Evolutionary conservation across 1,140 invertebrate species (phyloP).

Genomic region (Solenopsis invicta): DNA sequence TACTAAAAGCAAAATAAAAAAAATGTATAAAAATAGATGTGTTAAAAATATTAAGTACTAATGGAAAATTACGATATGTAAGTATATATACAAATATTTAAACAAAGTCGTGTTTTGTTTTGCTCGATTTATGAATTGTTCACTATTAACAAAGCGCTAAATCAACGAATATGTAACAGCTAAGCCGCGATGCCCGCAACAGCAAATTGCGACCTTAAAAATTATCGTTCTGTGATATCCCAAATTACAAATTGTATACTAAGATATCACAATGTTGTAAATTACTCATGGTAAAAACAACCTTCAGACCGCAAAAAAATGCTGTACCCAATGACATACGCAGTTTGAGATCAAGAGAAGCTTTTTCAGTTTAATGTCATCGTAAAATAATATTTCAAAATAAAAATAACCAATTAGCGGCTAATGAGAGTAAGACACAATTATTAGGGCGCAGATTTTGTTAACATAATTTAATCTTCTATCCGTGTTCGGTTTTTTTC

Average conservation of each 20-base stretch:
- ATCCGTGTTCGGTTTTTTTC: too few species aligned
- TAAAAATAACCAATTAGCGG: too few species aligned
- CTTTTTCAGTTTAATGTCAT: not conserved
- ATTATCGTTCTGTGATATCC: slow-evolving; percentile 37
- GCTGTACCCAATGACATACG: not conserved
- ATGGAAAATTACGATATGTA: not conserved
- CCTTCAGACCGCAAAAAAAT: not conserved
- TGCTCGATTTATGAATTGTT: not conserved
- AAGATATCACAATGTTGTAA: slow-evolving; percentile 40
- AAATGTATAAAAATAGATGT: too few species aligned
- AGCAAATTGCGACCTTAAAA: slow-evolving; percentile 34
- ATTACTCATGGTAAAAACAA: slow-evolving; percentile 13
- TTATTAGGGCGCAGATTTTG: too few species aligned
- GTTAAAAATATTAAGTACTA: not conserved
- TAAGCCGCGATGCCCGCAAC: not conserved
- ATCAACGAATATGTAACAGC: slow-evolving; percentile 3
- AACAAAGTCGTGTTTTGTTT: slow-evolving; percentile 25
- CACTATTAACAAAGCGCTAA: slow-evolving; percentile 26
- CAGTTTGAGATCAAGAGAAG: slow-evolving; percentile 10
- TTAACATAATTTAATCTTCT: too few species aligned
- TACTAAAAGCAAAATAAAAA: not conserved
- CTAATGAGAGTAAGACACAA: too few species aligned
- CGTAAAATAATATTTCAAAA: too few species aligned
- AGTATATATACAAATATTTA: not conserved
- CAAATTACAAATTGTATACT: slow-evolving; percentile 35